Evolutionary conservation across 2,888 invertebrate genomes (phyloP).

Genomic region (Sthenelais limicola): DNA sequence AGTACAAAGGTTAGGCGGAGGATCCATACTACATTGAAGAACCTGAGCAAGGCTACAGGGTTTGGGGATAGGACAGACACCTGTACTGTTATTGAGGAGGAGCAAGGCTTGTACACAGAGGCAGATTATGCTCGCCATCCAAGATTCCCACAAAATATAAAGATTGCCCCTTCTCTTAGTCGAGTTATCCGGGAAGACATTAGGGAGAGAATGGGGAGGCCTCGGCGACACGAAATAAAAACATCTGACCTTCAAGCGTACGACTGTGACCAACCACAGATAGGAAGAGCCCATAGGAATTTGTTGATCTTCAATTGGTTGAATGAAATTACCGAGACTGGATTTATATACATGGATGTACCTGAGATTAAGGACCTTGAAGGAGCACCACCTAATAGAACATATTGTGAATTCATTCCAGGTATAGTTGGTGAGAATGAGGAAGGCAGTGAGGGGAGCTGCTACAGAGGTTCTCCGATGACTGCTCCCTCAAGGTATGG

Average conservation of each 20-base stretch:
- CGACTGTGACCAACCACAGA: constrained; percentile 55
- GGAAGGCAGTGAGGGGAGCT: not conserved
- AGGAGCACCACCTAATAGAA: not conserved
- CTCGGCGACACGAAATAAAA: constrained; percentile 61
- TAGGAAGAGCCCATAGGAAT: constrained; percentile 77
- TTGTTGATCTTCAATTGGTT: constrained; percentile 97
- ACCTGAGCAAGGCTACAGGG: constrained; percentile 26
- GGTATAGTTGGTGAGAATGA: constrained; percentile 16
- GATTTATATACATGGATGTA: not conserved
- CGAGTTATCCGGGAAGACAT: constrained; percentile 62
- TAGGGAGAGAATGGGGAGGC: constrained; percentile 63
- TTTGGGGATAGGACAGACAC: constrained; percentile 31
- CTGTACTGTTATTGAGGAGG: constrained; percentile 4
- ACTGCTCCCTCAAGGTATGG: not conserved
- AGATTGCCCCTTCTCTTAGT: constrained; percentile 64
- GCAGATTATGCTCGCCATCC: constrained; percentile 60
- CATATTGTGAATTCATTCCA: constrained; percentile 14
- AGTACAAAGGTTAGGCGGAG: constrained; percentile 23
- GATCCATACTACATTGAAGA: constrained; percentile 6
- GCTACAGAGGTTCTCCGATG: not conserved
- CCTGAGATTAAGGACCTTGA: constrained; percentile 24
- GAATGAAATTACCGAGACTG: constrained; percentile 83
- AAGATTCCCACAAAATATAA: constrained; percentile 60
- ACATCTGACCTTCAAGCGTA: constrained; percentile 58
- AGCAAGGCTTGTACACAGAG: constrained; percentile 52